Percentiles rank a stretch among this genome's conserved stretches.
Evolutionary conservation across 2,113 vertebrate species (phyloP).

Genomic region (Scatophagus argus): DNA sequence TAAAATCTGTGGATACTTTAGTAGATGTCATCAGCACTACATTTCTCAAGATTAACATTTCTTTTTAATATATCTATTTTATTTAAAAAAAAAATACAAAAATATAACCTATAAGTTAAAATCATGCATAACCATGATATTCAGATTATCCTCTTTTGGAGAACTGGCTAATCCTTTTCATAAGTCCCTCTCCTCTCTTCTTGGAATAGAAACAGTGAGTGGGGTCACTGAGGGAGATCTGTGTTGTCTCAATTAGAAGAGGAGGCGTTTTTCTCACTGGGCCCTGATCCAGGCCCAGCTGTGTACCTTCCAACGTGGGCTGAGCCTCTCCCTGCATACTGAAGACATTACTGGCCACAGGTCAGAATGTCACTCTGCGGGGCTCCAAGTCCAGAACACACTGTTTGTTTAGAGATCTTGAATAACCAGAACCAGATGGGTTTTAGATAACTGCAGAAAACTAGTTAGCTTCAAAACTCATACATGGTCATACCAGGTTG

Average conservation of each 20-base stretch:
- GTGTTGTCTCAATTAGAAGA: constrained; percentile 74
- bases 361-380: constrained; percentile 72
- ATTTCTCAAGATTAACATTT: constrained; percentile 1
- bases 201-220: constrained; percentile 49
- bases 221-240: constrained; percentile 69
- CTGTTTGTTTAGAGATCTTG: constrained; percentile 54
- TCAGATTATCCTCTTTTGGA: constrained; percentile 3
- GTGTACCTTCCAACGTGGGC: constrained; percentile 73
- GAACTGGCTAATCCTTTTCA: constrained; percentile 14
- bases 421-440: constrained; percentile 65
- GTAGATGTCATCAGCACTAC: neutral
- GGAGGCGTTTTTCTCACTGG: constrained; percentile 71
- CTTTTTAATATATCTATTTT: too few species aligned
- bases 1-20: neutral
- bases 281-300: constrained; percentile 77
- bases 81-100: neutral
- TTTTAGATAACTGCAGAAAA: constrained; percentile 11
- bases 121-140: neutral
- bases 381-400: constrained; percentile 48
- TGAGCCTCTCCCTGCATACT: constrained; percentile 76
- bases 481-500: neutral
- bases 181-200: constrained; percentile 36
- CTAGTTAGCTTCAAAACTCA: constrained; percentile 2
- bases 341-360: constrained; percentile 78
- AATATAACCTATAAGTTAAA: neutral